Evolutionary conservation across 1,140 invertebrate genomes (phyloP), one percentile per base, ranked within the genome.

Genomic region (Caenorhabditis tropicalis): DNA sequence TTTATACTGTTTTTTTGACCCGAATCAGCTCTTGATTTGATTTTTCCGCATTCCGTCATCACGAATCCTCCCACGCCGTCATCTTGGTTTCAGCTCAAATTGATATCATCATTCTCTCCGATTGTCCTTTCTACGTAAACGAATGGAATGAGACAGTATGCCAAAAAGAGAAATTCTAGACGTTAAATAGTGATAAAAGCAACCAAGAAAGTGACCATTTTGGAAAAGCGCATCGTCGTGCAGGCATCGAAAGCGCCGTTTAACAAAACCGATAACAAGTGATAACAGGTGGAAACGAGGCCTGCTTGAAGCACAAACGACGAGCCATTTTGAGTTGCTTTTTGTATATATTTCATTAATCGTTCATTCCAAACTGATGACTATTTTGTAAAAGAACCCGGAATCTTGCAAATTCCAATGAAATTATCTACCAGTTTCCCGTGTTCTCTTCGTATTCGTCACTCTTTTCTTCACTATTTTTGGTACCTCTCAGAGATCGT

Each of bases 211-310:
- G 65, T 74, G 65, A 74, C 65, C 65, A 74, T 74, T 74, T 74
- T 74, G 65, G 65, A 74, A 74, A 74, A 74, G 29, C 53, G 53
- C 19, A 19, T 9, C n/a, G 36, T 12, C 5, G n/a, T 74, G 36
- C 65, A 56, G 31, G 65, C 33, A 58, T 58, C n/a, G 53, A 43
- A 43, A 43, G 5, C 36, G 36, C 10, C 53, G 36, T 74, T 15
- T 74, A 74, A 74, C 65, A 43, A 74, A 74, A 74, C 36, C 65
- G 65, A 74, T 74, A 74, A 74, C 65, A 74, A 43, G 10, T 74
- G 65, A 74, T 74, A 74, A 43, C 12, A 74, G 43, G 19, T 27
- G 29, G 16, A 19, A 19, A 24, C 15, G 15, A 27, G 9, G 5
- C 21, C 19, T 15, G 31, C 24, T 3, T 65, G 58, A 65, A 65